Base-by-base conservation (phyloP, 2,797 vertebrate species). In the Lates japonicus region DNA sequence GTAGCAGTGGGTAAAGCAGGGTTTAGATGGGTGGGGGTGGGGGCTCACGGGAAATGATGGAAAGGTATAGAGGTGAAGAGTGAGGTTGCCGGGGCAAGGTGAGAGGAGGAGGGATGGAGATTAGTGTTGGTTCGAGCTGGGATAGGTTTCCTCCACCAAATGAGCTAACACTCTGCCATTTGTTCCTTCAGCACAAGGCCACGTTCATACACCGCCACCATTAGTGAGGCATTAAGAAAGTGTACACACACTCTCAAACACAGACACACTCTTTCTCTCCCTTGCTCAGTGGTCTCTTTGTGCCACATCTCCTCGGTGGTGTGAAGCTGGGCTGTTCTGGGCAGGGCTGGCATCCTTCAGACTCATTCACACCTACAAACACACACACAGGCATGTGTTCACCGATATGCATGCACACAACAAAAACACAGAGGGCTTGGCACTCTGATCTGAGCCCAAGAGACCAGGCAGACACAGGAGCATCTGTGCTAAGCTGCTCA, bases 101-200 rank as follows among this genome's bases (percentile, higher is more conserved):
- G 69, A 58, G 81, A 59, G 76, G 80, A 80, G 80, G 79, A 79
- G 78, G 64, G 73, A 54, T 41, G 57, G 63, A 74, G 82, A 78
- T 85, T 76, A 78, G 78, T 71, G 75, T 78, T 87, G 83, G 87
- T 82, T 39, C 54, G 67, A 81, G 85, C 16, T 19, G 79, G 86
- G 86, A 66, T 74, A 74, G 33, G 70, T 93, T 93, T 94, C 91
- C 92, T 88, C 79, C 83, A 74, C 73, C 78, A 86, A 91, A 90
- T 80, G 71, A 91, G 71, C 84, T 73, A 94, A 96, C 95, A 96
- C 95, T 93, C 92, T 81, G 75, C 80, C 86, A 88, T 92, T 95
- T 96, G 95, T 95, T 92, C 87, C 58, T 67, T 5, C 52, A 84
- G 90, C 87, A 96, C 94, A 96, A 96, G 93, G 92, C 86, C 84